Base-by-base conservation (phyloP, 2,888 invertebrate genomes). In the Hermaeophaga mercurialis region DNA sequence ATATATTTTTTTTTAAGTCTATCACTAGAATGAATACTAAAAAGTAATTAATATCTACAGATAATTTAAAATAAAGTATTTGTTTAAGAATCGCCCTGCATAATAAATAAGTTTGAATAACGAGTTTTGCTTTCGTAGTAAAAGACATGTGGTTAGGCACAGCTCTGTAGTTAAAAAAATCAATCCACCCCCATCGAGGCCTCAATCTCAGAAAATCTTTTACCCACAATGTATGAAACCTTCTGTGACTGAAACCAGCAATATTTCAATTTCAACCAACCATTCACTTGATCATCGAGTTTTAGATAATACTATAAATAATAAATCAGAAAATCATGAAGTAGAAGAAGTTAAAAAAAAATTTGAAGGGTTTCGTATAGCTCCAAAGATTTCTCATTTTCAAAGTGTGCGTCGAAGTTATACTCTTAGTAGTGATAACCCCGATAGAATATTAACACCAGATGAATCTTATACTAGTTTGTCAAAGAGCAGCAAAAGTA, bases 181-280 rank as follows among this genome's bases (percentile, higher is more conserved):
- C 15, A 44, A 26, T 28, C 43, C 22, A n/a, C 17, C 31, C 2
- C 7, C 3, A 8, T n/a, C 18, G 6, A 45, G 33, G 19, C 5
- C 45, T 11, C 45, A 17, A 26, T 38, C 48, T 5, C 33, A 39
- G 34, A 48, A 48, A 39, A 48, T 48, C 8, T 22, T 38, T 15
- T 48, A 48, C 11, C 48, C 48, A 6, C 12, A 11, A 14, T 8
- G 7, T 36, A 14, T 12, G 8, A 22, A 33, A 34, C 2, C 33
- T 15, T 12, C n/a, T 1, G 19, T 12, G 7, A 7, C 26, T n/a
- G 8, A 26, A 24, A 26, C 17, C 28, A 17, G 9, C 17, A 44
- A 9, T 17, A 26, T 17, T n/a, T 26, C 44, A 31, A 43, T 11
- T 43, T 28, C 17, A 7, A 28, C 8, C 5, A 28, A 28, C 28